Base-by-base conservation (phyloP, 2,888 invertebrate species). In the Bombylius discolor region DNA sequence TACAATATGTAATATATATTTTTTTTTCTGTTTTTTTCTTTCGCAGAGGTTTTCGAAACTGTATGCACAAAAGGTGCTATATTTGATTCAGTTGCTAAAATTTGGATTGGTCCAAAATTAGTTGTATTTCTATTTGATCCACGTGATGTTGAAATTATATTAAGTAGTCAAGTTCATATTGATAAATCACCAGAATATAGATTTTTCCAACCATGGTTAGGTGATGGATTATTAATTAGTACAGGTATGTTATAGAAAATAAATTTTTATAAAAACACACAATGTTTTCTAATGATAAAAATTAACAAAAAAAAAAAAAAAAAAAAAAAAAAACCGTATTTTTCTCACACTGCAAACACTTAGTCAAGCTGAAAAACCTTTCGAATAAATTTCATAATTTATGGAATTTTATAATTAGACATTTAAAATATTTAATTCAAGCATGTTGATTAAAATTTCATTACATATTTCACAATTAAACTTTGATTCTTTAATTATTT, bases 121-220 rank as follows among this genome's bases (percentile, higher is more conserved):
- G 58, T 86, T 36, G 79, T 89, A 51, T 88, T 88, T 76, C 69
- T 89, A 63, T 80, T 80, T 60, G 86, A 89, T 66, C 89, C 89
- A 14, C 79, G 83, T 5, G 89, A 89, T 65, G 84, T 87, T 45
- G 89, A 89, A 71, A 75, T 87, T 52, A 81, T 89, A 62, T 78
- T 89, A 32, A 85, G 87, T 68, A 89, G 88, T 63, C 84, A 87
- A 66, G 83, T 85, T 4, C 83, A 87, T 70, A 86, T 89, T 62
- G 88, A 89, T 74, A 89, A 89, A 70, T 83, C 88, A 33, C 74
- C 80, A 12, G 88, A 89, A 66, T 89, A 89, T 72, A 78, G 80
- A 64, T 86, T 88, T 76, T 88, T 89, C 73, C 81, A 87, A 67
- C 89, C 89, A 46, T 89, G 89, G 89, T 80, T 89, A 57, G 89